Conservation (phyloP, 2,888 invertebrate species). For the Dioctria rufipes region DNA sequence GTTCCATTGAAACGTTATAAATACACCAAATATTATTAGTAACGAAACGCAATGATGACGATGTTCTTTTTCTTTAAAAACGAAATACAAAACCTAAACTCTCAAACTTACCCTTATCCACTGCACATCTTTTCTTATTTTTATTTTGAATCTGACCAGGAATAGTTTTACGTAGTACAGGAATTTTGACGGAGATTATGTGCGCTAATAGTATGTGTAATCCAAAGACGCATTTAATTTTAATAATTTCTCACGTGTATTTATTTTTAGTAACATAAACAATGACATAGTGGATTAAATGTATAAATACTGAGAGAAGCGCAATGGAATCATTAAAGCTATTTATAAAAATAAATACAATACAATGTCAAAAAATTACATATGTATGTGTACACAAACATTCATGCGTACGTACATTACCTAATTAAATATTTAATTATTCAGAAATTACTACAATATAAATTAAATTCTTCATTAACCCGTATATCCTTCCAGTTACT, state of each 20-base stretch:
- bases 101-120: too few species aligned
- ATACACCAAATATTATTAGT: too few species aligned
- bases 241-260: constrained; percentile 3
- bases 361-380: constrained; percentile 10
- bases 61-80: too few species aligned
- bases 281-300: constrained; percentile 21
- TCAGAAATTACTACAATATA: constrained; percentile 3
- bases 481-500: constrained; percentile 26
- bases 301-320: constrained; percentile 23
- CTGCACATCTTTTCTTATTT: too few species aligned
- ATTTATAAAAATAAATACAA: constrained; percentile 41
- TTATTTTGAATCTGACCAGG: too few species aligned
- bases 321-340: constrained; percentile 31
- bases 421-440: not conserved
- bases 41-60: too few species aligned
- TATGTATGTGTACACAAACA: not conserved
- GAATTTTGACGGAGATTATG: too few species aligned
- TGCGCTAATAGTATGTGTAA: too few species aligned
- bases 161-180: too few species aligned
- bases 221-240: too few species aligned
- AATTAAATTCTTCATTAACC: constrained; percentile 9
- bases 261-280: constrained; percentile 15
- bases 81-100: too few species aligned
- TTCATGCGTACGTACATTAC: not conserved
- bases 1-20: too few species aligned